Evolutionary conservation across 2,797 vertebrate genomes (phyloP).

Genomic region (Denticeps clupeoides): DNA sequence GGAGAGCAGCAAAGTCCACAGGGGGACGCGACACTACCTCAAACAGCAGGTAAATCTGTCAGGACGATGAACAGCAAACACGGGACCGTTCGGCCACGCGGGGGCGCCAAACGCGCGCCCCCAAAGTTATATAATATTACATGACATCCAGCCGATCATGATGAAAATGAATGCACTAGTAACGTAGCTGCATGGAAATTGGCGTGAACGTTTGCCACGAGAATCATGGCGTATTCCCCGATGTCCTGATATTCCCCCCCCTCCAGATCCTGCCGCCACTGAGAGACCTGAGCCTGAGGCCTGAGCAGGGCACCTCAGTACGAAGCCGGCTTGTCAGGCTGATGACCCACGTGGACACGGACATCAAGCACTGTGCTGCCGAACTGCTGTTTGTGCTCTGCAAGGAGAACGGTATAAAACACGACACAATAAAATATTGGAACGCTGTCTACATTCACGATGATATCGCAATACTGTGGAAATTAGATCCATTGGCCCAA

Average conservation of each 20-base stretch:
- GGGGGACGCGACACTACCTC: slow-evolving; percentile 64
- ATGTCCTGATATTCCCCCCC: slow-evolving; percentile 7
- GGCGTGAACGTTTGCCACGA: no score
- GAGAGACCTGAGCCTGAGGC: slow-evolving; percentile 55
- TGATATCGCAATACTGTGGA: no score
- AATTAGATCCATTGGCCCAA: background rate
- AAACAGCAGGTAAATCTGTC: slow-evolving; percentile 46
- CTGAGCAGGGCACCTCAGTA: slow-evolving; percentile 61
- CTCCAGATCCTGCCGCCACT: slow-evolving; percentile 59
- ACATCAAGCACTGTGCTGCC: slow-evolving; percentile 68
- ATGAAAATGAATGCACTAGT: no score
- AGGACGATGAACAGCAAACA: no score
- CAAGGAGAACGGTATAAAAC: slow-evolving; percentile 63
- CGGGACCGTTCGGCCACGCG: no score
- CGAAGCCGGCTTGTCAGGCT: slow-evolving; percentile 63
- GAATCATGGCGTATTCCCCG: background rate
- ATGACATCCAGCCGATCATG: no score
- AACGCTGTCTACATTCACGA: no score
- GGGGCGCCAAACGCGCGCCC: no score
- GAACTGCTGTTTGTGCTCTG: slow-evolving; percentile 74
- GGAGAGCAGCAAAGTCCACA: slow-evolving; percentile 63
- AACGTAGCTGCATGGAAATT: no score
- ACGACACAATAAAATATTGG: no score
- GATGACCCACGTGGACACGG: slow-evolving; percentile 72
- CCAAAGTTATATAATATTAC: no score